These are phyloP conservation scores for Eulemur coronatus DNA, from an alignment of 2,797 vertebrate genomes.

Conservation along the genomic window DNA sequence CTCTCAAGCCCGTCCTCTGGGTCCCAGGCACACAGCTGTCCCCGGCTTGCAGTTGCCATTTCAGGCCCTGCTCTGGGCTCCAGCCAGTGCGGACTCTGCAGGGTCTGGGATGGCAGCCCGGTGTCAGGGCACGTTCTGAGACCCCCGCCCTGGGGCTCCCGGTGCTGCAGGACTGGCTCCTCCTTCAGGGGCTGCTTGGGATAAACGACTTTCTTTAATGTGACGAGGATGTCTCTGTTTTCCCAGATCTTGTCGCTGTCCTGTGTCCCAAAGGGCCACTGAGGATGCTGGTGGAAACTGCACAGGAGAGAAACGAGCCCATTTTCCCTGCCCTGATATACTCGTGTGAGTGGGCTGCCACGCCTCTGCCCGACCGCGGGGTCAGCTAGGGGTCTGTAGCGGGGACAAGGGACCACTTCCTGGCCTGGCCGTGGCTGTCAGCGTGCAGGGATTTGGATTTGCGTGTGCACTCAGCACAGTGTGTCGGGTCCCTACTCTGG, in stretches of 20 bases:
- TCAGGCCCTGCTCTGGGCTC: neutral
- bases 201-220: neutral
- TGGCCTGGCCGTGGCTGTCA: neutral
- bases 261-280: conserved; percentile 94
- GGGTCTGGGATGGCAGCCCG: neutral
- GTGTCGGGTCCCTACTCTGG: fast-evolving
- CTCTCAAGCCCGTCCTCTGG: fast-evolving
- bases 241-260: conserved; percentile 94
- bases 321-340: conserved; percentile 98
- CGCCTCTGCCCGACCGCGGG: neutral
- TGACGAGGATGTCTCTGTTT: conserved; percentile 59
- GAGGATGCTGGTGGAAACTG: conserved; percentile 96
- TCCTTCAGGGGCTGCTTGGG: neutral
- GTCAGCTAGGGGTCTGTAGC: neutral
- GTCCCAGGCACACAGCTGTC: neutral
- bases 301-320: conserved; percentile 97
- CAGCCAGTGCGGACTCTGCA: neutral
- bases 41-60: fast-evolving
- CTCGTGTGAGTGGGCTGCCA: conserved; percentile 90
- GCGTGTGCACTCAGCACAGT: neutral
- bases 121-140: fast-evolving
- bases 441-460: neutral
- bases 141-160: neutral
- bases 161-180: neutral
- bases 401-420: neutral